These are phyloP conservation scores for Tachysurus vachellii DNA, from an alignment of 2,113 vertebrate species.

Conservation along the genomic window DNA sequence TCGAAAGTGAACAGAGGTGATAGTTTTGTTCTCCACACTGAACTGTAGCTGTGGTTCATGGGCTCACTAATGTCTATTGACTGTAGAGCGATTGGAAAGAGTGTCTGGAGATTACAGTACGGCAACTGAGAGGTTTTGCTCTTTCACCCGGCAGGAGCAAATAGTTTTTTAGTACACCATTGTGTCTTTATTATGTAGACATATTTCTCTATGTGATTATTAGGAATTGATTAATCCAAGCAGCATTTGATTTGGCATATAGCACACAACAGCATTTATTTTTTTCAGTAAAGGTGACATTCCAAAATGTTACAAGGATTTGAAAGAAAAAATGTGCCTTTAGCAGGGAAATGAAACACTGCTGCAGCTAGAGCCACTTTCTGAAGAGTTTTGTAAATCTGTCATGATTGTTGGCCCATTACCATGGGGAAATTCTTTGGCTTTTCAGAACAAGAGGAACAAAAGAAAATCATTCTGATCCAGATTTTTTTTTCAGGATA, in stretches of 20 bases:
- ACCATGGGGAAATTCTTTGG: background rate
- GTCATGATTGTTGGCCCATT: background rate
- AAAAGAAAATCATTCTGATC: conserved; percentile 2
- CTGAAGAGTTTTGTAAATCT: background rate
- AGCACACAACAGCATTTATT: background rate
- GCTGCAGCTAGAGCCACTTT: background rate
- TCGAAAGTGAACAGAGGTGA: background rate
- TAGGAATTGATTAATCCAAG: background rate
- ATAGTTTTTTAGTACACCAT: background rate
- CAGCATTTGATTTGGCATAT: background rate
- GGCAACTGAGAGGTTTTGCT: background rate
- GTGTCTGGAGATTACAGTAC: background rate
- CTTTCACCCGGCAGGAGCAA: background rate
- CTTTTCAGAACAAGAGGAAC: conserved; percentile 16
- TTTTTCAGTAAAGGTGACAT: background rate
- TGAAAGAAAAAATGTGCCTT: background rate
- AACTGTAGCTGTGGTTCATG: background rate
- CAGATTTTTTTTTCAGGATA: conserved; percentile 53
- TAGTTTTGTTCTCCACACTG: background rate
- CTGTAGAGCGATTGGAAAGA: background rate
- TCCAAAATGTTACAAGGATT: background rate
- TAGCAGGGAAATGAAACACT: background rate
- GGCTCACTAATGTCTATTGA: background rate
- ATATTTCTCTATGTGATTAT: background rate
- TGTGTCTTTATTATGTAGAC: background rate